Conservation (phyloP, 1,140 invertebrate species). For the Megalonaias nervosa region DNA sequence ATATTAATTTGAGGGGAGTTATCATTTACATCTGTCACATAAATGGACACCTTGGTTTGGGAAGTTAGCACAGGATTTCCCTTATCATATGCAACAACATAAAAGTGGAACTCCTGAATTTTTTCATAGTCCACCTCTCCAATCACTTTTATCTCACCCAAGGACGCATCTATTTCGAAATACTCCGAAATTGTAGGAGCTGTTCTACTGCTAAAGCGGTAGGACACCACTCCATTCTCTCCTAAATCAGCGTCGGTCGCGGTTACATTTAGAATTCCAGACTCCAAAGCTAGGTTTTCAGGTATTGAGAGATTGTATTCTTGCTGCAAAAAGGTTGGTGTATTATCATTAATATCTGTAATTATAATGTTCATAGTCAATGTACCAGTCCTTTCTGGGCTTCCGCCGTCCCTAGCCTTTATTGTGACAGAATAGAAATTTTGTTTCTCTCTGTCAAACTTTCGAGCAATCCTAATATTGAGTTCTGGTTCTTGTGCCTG, state of each 20-base stretch:
- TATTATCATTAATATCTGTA: constrained; percentile 76
- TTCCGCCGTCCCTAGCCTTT: constrained; percentile 47
- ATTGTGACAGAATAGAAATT: constrained; percentile 45
- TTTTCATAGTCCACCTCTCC: constrained; percentile 85
- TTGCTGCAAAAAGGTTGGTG: constrained; percentile 41
- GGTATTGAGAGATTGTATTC: constrained; percentile 75
- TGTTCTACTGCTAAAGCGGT: constrained; percentile 85
- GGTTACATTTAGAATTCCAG: constrained; percentile 38
- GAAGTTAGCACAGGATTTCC: constrained; percentile 71
- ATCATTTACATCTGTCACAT: constrained; percentile 52
- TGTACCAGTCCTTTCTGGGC: constrained; percentile 35
- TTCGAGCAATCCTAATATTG: constrained; percentile 19
- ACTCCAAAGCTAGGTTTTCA: constrained; percentile 72
- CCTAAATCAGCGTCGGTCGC: constrained; percentile 58
- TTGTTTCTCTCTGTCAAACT: constrained; percentile 42
- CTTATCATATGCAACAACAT: constrained; percentile 45
- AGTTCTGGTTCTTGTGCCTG: constrained; percentile 44
- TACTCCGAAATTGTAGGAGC: constrained; percentile 84
- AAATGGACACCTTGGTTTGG: constrained; percentile 71
- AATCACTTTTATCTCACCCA: constrained; percentile 47
- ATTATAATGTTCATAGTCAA: constrained; percentile 50
- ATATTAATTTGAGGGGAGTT: constrained; percentile 53
- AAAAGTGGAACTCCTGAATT: constrained; percentile 58
- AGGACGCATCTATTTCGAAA: constrained; percentile 83
- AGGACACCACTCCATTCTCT: constrained; percentile 70